Base-by-base conservation (phyloP, 2,888 invertebrate genomes). In the Nebria salina region DNA sequence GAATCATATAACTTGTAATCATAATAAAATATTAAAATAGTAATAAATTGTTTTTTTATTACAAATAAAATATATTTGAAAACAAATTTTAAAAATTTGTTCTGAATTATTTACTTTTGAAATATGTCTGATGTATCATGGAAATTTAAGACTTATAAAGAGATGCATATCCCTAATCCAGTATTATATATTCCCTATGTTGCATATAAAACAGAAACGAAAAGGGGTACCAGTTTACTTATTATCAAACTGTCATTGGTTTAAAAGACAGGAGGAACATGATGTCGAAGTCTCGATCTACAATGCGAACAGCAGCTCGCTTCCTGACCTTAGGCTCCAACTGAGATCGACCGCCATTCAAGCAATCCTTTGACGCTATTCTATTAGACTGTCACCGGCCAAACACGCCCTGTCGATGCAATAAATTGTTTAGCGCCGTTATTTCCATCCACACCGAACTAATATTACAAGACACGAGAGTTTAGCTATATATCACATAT, bases 281-380 rank as follows among this genome's bases (percentile, higher is more conserved):
- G 41, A 26, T 73, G 73, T 73, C 73, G 41, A 73, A 73, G 73
- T 15, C n/a, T 8, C 43, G 73, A 73, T 73, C 73, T 73, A 72
- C 72, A 72, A 72, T 25, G 13, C 20, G 26, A n/a, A 73, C 73
- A 42, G 26, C 73, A 20, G 43, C 42, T 11, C 34, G 20, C 3
- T 54, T 54, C 54, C 54, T 54, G 54, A 54, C 54, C 54, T 54
- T 54, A 54, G 13, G 11, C 8, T 8, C 54, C 11, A 54, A 54
- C 54, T 7, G 54, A 54, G 54, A 54, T 54, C 54, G 54, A 7
- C 7, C 54, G 54, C 54, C 54, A 54, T 54, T 54, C 54, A 54
- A 54, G 54, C 54, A 54, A 54, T 54, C 54, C 54, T 54, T 54
- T 54, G 54, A 54, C 2, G 34, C 34, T 34, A 34, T 34, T 54